Evolutionary conservation across 2,888 invertebrate species (phyloP), one percentile per base, ranked within the genome.

Genomic region (Hypselothyrea guttata): DNA sequence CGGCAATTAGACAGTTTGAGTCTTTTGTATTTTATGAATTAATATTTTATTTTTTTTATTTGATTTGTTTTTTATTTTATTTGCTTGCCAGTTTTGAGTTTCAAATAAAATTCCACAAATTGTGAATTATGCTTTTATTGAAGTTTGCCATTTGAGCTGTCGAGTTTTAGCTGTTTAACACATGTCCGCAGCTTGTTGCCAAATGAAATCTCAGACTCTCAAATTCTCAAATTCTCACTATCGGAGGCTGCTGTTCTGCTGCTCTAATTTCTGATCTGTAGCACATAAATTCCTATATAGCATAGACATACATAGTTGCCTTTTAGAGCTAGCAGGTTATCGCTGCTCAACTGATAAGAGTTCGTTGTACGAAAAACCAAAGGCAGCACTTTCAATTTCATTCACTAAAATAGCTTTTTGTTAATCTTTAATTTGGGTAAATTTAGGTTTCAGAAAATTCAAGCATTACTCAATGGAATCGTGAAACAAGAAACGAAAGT

Each of bases 301-400:
- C 5, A n/a, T n/a, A n/a, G n/a, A 22, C 22, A 38, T 53, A 63
- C 45, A 49, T 74, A 52, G 49, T 58, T 65, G 72, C 49, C 47
- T 59, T 57, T 62, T 62, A 57, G 57, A 69, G 71, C 56, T 70
- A 54, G 60, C 69, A 76, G 87, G 87, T 88, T 87, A 87, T 87
- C 87, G 59, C 51, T 16, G 34, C 8, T 9, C 47, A 65, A 62
- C 72, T 84, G 87, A 88, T 88, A 88, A 88, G 78, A 69, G 84
- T 79, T 81, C 74, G 71, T 83, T 84, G 77, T 69, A 72, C 72
- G 58, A 72, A 63, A 55, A 49, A 63, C 27, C 31, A 55, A 8
- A n/a, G 18, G 42, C 37, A 82, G 42, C 37, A 82, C 85, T 84
- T 84, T 84, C 67, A 18, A 57, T 79, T 79, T 79, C 78, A 84